Percentiles rank a stretch among this genome's conserved stretches.
Conservation (phyloP, 2,113 vertebrate species). For the Microcebus griseorufus region DNA sequence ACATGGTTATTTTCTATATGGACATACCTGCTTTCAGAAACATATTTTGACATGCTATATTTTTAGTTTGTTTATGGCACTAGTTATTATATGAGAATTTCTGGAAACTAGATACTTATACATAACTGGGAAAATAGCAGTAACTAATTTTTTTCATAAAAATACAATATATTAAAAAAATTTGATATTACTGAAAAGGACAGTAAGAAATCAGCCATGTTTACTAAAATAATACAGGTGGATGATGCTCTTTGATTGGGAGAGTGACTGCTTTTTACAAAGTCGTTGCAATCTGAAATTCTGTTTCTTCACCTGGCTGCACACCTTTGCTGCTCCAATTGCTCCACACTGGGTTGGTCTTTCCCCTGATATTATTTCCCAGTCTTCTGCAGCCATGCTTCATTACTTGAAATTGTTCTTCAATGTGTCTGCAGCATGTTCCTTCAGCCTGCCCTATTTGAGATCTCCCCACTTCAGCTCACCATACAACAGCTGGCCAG, state of each 20-base stretch:
- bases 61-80: neutral
- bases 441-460: neutral
- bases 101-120: neutral
- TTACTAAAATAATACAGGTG: neutral
- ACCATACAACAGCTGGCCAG: conserved; percentile 49
- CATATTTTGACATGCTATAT: neutral
- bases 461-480: conserved; percentile 40
- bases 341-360: neutral
- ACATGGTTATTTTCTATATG: neutral
- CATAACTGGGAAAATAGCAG: neutral
- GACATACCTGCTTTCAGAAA: neutral
- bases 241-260: neutral
- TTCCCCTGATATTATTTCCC: neutral
- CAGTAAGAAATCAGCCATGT: neutral
- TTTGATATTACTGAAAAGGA: neutral
- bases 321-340: neutral
- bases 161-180: neutral
- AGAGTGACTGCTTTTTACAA: neutral
- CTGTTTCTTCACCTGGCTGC: neutral
- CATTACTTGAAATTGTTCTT: conserved; percentile 67
- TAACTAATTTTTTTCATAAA: neutral
- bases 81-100: neutral
- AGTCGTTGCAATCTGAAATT: neutral
- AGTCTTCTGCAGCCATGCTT: conserved; percentile 29
- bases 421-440: conserved; percentile 10